phyloP scores from a whole-genome alignment of 2,113 vertebrate genomes.

The Todiramphus saurophagus region DNA sequence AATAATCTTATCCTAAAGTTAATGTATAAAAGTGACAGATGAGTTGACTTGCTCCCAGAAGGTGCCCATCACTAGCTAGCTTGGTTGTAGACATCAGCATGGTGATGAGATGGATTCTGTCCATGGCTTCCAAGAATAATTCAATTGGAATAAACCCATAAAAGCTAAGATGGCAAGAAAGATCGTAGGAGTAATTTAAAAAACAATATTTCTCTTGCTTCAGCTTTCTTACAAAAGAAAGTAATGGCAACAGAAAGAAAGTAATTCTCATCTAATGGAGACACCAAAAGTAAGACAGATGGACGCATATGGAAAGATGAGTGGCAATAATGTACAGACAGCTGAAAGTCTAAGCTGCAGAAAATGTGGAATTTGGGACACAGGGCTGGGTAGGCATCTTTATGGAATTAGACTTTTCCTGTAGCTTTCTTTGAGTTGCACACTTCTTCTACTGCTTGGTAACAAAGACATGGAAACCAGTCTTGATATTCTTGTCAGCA shows the following conservation, averaged over 20 bases:
- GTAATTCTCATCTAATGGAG: neutral
- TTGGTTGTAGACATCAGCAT: neutral
- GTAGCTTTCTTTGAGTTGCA: neutral
- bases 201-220: neutral
- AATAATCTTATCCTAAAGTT: neutral
- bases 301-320: neutral
- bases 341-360: neutral
- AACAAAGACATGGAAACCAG: neutral
- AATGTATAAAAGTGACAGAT: neutral
- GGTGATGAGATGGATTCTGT: neutral
- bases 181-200: neutral
- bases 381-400: fast-evolving
- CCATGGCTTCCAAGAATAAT: neutral
- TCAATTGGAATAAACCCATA: neutral
- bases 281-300: neutral
- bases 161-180: neutral
- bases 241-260: neutral
- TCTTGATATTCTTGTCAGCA: neutral
- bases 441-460: neutral
- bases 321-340: neutral
- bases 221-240: neutral
- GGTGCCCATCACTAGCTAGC: fast-evolving
- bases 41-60: neutral
- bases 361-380: neutral
- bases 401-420: neutral